These are phyloP conservation scores for Trichechus manatus DNA, from an alignment of 2,113 vertebrate genomes.

Conservation along the genomic window DNA sequence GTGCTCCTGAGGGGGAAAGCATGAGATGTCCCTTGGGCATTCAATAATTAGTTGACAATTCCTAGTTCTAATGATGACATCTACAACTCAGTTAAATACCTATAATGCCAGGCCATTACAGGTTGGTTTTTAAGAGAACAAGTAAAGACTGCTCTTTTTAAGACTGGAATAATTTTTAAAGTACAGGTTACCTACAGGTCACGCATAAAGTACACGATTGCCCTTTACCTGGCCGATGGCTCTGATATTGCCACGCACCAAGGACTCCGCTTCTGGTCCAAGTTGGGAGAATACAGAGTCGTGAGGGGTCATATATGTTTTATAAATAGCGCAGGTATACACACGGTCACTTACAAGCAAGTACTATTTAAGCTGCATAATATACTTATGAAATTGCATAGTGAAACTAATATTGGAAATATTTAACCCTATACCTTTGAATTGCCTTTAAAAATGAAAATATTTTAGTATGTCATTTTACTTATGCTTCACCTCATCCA, in stretches of 20 bases:
- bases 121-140: not conserved
- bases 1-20: not conserved
- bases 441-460: not conserved
- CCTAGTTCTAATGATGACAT: not conserved
- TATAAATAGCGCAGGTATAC: not conserved
- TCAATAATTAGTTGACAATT: not conserved
- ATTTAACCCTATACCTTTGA: not conserved
- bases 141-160: not conserved
- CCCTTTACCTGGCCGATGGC: not conserved
- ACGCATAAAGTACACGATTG: not conserved
- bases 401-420: not conserved
- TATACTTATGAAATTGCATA: not conserved
- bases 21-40: not conserved
- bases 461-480: conserved; percentile 20
- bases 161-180: not conserved
- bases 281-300: not conserved
- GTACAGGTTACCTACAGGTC: too few relatives aligned
- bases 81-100: not conserved
- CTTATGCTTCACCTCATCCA: not conserved
- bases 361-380: not conserved
- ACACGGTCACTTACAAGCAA: not conserved
- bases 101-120: not conserved
- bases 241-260: not conserved
- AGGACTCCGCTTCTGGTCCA: not conserved
- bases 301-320: not conserved